These are phyloP conservation scores for Phania funesta DNA, from an alignment of 2,888 invertebrate genomes.

Conservation along the genomic window DNA sequence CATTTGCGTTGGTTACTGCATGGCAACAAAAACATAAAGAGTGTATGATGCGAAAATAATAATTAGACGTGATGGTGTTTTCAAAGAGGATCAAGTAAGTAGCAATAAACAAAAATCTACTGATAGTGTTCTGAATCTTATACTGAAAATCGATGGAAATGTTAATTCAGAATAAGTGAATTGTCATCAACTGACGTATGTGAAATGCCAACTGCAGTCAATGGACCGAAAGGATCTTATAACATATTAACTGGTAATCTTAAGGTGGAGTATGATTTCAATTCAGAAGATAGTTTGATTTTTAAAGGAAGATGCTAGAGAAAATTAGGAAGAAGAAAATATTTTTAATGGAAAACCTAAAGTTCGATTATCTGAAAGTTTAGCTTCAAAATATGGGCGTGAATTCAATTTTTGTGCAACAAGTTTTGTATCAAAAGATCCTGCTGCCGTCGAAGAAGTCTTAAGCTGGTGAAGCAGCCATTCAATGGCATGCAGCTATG, in stretches of 20 bases:
- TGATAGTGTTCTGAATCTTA: slow-evolving; percentile 2
- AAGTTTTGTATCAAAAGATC: slow-evolving; percentile 33
- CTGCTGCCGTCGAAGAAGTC: slow-evolving; percentile 25
- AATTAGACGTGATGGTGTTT: slow-evolving; percentile 57
- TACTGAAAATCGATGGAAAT: slow-evolving; percentile 4
- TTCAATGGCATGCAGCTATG: slow-evolving; percentile 30
- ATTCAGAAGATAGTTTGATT: background rate
- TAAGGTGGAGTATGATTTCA: background rate
- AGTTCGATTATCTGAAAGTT: slow-evolving; percentile 25
- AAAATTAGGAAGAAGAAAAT: background rate
- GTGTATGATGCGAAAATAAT: slow-evolving; percentile 57
- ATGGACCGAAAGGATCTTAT: too few species aligned
- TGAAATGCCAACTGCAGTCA: background rate
- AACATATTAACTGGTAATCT: too few species aligned
- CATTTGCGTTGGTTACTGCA: slow-evolving; percentile 63
- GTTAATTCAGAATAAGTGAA: slow-evolving; percentile 40
- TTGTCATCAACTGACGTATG: background rate
- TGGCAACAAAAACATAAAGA: slow-evolving; percentile 54
- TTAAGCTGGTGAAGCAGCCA: slow-evolving; percentile 2
- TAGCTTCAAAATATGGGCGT: background rate
- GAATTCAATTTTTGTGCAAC: slow-evolving; percentile 29
- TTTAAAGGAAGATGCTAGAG: slow-evolving; percentile 15
- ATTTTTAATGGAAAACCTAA: background rate
- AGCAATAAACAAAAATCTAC: background rate
- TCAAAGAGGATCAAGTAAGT: slow-evolving; percentile 56